Conservation (phyloP, 2,113 vertebrate species). For the Maccullochella peelii region DNA sequence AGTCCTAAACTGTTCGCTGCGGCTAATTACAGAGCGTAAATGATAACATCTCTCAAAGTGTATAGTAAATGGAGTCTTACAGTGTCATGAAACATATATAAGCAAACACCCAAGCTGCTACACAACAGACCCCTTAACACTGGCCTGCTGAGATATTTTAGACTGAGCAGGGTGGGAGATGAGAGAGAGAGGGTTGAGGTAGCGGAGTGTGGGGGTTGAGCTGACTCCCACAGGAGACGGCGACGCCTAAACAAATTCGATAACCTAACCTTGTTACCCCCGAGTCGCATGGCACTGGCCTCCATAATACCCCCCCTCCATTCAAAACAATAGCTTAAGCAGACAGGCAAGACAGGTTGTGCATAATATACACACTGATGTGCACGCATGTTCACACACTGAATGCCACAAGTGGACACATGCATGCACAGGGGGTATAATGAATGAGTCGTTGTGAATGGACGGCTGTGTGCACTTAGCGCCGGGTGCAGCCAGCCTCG, state of each 20-base stretch:
- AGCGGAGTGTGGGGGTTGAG: constrained; percentile 53
- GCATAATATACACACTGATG: constrained; percentile 67
- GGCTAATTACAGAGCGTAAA: constrained; percentile 54
- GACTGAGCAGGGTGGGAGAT: constrained; percentile 48
- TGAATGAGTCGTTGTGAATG: constrained; percentile 81
- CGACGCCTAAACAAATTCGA: constrained; percentile 83
- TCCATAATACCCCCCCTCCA: constrained; percentile 60
- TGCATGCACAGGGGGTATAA: constrained; percentile 58
- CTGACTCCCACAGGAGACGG: constrained; percentile 73
- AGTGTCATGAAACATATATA: constrained; percentile 66
- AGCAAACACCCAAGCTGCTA: constrained; percentile 63
- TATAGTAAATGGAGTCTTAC: constrained; percentile 54
- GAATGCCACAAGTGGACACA: constrained; percentile 49
- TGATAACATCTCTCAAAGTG: constrained; percentile 62
- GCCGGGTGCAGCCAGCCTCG: constrained; percentile 57
- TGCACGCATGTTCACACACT: constrained; percentile 58
- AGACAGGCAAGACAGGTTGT: constrained; percentile 68
- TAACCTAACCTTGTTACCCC: constrained; percentile 82
- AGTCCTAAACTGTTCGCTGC: constrained; percentile 34
- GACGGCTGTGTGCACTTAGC: constrained; percentile 79
- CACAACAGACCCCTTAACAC: constrained; percentile 59
- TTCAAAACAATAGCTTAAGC: constrained; percentile 77
- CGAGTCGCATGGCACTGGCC: constrained; percentile 68
- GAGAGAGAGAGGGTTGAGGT: constrained; percentile 48
- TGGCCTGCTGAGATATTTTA: constrained; percentile 63